Evolutionary conservation across 2,113 vertebrate genomes (phyloP).

Genomic region (Mastomys coucha): DNA sequence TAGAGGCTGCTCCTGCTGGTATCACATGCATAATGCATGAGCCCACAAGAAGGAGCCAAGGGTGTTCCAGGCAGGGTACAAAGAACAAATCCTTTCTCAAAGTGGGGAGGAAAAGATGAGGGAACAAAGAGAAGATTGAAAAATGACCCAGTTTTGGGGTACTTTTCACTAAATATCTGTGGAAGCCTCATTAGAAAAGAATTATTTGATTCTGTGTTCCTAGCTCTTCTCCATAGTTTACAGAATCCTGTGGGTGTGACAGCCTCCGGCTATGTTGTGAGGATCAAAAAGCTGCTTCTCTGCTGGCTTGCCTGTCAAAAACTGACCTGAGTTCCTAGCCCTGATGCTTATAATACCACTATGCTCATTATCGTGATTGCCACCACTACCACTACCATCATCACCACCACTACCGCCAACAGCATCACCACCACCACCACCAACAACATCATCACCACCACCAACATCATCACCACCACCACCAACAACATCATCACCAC

Average conservation of each 20-base stretch:
- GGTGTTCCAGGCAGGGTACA: constrained; percentile 63
- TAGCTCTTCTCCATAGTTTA: background rate
- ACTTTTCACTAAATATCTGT: constrained; percentile 40
- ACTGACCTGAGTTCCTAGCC: background rate
- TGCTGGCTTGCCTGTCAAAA: background rate
- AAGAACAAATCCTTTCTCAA: constrained; percentile 66
- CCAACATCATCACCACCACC: accelerated
- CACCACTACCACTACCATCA: background rate
- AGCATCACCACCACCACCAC: no score
- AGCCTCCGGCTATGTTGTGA: background rate
- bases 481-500: background rate
- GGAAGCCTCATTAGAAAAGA: constrained; percentile 53
- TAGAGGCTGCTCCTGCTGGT: constrained; percentile 65
- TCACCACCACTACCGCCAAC: background rate
- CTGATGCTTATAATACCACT: background rate
- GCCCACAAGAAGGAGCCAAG: constrained; percentile 43
- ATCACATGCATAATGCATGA: constrained; percentile 77
- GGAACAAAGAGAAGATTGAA: constrained; percentile 59
- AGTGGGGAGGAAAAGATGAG: background rate
- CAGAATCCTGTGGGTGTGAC: background rate
- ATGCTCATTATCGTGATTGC: background rate
- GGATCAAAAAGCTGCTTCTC: background rate
- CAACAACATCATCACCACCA: background rate
- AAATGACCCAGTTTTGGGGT: constrained; percentile 45
- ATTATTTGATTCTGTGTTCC: background rate